Evolutionary conservation across 2,797 vertebrate genomes (phyloP).

Genomic region (Lepilemur septentrionalis): DNA sequence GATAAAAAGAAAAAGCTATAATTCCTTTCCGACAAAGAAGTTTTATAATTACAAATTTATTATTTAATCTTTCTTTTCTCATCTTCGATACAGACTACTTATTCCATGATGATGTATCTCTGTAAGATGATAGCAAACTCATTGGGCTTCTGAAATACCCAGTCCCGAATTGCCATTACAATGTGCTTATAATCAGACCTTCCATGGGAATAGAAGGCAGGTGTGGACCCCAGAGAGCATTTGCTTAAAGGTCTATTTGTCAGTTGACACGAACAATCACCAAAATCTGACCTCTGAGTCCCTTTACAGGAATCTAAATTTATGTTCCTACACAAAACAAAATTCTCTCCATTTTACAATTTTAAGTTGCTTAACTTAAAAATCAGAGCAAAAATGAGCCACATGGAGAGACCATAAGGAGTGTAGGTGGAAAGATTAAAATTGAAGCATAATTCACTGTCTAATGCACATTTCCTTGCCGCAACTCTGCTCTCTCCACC

Average conservation of each 20-base stretch:
- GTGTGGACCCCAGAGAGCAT: background rate
- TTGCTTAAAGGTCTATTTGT: background rate
- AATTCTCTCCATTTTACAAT: slow-evolving; percentile 62
- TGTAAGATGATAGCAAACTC: background rate
- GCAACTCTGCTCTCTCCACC: slow-evolving; percentile 46
- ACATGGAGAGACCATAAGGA: slow-evolving; percentile 82
- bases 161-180: background rate
- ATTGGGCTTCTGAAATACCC: background rate
- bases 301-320: background rate
- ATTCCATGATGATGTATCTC: background rate
- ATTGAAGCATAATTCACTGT: slow-evolving; percentile 78
- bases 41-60: background rate
- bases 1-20: rapidly evolving
- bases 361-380: slow-evolving; percentile 76
- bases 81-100: background rate
- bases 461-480: slow-evolving; percentile 74
- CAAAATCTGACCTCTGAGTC: background rate
- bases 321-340: slow-evolving; percentile 30
- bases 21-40: background rate
- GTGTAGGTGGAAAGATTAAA: slow-evolving; percentile 84
- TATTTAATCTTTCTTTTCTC: background rate
- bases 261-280: background rate
- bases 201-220: background rate
- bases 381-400: slow-evolving; percentile 77
- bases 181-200: background rate